Evolutionary conservation across 2,113 vertebrate genomes (phyloP).

Genomic region (Tilapia sparmanii): DNA sequence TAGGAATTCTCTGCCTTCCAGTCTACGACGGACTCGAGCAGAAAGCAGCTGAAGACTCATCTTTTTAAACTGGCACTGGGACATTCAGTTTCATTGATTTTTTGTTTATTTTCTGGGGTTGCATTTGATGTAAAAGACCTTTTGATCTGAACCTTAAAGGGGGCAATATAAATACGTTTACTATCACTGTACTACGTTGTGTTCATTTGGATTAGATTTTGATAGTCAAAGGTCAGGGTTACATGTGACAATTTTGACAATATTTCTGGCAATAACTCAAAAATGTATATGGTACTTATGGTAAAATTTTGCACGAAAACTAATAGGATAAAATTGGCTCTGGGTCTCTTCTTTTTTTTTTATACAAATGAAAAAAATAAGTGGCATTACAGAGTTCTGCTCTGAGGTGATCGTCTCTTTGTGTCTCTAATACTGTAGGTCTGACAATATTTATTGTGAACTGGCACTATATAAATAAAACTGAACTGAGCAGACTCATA

Average conservation of each 20-base stretch:
- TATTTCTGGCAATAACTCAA: background rate
- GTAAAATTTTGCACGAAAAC: background rate
- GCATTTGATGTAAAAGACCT: background rate
- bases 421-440: background rate
- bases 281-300: background rate
- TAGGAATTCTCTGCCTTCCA: background rate
- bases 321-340: background rate
- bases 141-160: background rate
- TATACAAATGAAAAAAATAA: background rate
- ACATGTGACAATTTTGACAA: background rate
- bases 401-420: background rate
- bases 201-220: background rate
- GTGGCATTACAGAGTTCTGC: background rate
- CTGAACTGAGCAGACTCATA: background rate
- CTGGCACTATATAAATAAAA: background rate
- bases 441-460: background rate
- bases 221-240: background rate
- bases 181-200: background rate
- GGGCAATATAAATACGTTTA: background rate
- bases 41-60: background rate
- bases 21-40: background rate
- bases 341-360: background rate
- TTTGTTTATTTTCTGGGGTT: background rate
- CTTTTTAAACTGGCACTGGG: background rate
- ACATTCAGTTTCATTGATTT: accelerated